Base-by-base conservation (phyloP, 2,888 invertebrate genomes). In the Sclerodermus sp. region DNA sequence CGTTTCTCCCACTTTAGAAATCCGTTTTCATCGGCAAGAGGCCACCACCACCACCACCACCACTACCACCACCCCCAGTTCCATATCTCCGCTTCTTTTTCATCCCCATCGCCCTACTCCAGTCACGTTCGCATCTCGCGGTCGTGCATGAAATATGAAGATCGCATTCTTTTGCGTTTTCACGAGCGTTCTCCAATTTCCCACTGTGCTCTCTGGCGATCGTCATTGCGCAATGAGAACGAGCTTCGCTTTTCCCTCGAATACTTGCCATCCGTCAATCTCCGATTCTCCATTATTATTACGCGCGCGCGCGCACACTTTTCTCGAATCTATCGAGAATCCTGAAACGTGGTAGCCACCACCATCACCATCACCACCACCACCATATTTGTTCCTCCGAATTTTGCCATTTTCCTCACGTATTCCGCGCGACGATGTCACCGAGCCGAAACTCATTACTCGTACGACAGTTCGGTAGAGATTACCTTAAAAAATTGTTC, bases 71-170 rank as follows among this genome's bases (percentile, higher is more conserved):
- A 42, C 15, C 38, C 17, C 30, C 23, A 29, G 38, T 47, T 36
- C 37, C 42, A 36, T 39, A 44, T 37, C 41, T 42, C 44, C 12
- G 8, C 17, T 6, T 4, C 10, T 13, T 23, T 13, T 18, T 12
- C 15, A 32, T 4, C 14, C 14, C 18, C 31, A 14, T 30, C 15
- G 5, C 45, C 43, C 37, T 15, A 30, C 6, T 13, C 43, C 45
- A 16, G 42, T 50, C 47, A 50, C 52, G 57, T 48, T 39, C 50
- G 47, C 42, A 45, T 47, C 47, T 12, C 41, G 38, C 36, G 32
- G 47, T 36, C 55, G 34, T 34, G 44, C 48, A 37, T 52, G 51
- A 51, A 57, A 57, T 57, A 54, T 49, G 54, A 45, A 53, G 46
- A 51, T 49, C 18, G 55, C 44, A 48, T 52, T 57, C 51, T 54